Base-by-base conservation (phyloP, 2,888 invertebrate genomes). In the Geophilus truncorum region DNA sequence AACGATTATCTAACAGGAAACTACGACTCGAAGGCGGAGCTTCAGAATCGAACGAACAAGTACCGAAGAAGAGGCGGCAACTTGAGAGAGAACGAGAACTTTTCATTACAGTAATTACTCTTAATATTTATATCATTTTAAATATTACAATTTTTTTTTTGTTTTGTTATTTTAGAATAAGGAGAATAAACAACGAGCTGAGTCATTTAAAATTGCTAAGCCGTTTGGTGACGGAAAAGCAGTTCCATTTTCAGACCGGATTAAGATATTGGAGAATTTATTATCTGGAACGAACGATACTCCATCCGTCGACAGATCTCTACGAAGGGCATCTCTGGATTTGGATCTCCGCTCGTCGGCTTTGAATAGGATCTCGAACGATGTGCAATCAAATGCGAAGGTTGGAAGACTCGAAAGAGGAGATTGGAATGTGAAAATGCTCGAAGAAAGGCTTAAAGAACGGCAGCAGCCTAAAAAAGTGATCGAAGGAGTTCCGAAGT, bases 351-450 rank as follows among this genome's bases (percentile, higher is more conserved):
- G 23, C 12, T 78, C 40, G 4, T 21, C 78, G 18, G 7, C 36
- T 12, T 40, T 78, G 9, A 45, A 78, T 40, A 6, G 45, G 18
- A 18, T 78, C 40, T 94, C 82, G 91, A 91, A 80, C 90, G 89
- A 88, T 87, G 88, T 78, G 88, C 90, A 0, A 87, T n/a, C 78
- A 3, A 21, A 90, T 0, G 91, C 92, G 25, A 34, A 76, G n/a
- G 57, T 77, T 36, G 82, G 81, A 18, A 21, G 70, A n/a, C 93
- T 96, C 83, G 95, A 95, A 86, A 92, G 92, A 82, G 93, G 91
- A 81, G 96, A 96, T 87, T 96, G 96, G 95, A 95, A 96, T 87
- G 92, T 96, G 40, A 93, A 93, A 84, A 93, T 94, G 87, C 94
- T 96, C 34, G 95, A 96, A 86, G 92, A 93, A 86, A 95, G 96